Percentiles rank a stretch among this genome's conserved stretches.
Evolutionary conservation across 2,888 invertebrate species (phyloP).

Genomic region (Diplolepis rosae): DNA sequence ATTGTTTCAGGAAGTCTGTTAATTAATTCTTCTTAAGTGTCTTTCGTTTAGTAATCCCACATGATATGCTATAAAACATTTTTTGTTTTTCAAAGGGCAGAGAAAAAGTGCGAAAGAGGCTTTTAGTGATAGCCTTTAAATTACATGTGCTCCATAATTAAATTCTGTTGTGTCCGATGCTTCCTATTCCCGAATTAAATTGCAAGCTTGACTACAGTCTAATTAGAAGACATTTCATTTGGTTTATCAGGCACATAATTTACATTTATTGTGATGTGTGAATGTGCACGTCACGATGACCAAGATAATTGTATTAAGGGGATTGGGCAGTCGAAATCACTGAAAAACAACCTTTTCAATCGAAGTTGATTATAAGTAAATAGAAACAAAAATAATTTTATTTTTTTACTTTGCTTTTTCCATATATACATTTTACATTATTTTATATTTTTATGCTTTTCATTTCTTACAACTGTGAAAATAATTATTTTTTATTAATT

Average conservation of each 20-base stretch:
- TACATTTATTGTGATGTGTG: background rate
- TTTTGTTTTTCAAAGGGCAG: background rate
- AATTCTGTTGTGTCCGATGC: constrained; percentile 16
- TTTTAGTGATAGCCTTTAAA: background rate
- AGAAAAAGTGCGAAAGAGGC: background rate
- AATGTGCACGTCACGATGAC: constrained; percentile 6
- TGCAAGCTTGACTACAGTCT: constrained; percentile 19
- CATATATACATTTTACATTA: no score
- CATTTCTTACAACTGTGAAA: no score
- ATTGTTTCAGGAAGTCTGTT: background rate
- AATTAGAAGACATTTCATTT: constrained; percentile 23
- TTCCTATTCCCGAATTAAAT: constrained; percentile 11
- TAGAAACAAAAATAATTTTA: no score
- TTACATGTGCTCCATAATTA: constrained; percentile 11
- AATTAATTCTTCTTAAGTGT: background rate
- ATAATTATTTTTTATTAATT: no score
- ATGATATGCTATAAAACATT: no score
- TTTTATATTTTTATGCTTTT: no score
- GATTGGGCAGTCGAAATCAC: no score
- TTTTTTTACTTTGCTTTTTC: no score
- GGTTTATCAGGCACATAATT: constrained; percentile 3
- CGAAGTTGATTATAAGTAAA: no score
- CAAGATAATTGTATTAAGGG: constrained; percentile 35
- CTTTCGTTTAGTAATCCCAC: no score
- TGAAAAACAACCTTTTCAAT: no score